Base-by-base conservation (phyloP, 1,140 invertebrate species). In the Drosophila saltans region DNA sequence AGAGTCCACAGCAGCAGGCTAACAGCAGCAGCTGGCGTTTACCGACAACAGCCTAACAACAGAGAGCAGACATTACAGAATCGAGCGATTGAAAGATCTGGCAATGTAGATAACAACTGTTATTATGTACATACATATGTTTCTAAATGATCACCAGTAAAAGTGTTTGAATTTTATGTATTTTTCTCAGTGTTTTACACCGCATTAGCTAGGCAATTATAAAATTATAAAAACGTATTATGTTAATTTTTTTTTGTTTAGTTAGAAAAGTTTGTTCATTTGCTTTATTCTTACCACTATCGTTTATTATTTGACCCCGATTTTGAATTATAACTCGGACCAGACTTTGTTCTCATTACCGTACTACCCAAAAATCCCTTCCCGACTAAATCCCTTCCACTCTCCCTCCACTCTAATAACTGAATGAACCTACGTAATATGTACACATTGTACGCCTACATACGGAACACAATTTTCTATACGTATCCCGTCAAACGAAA, bases 281-380 rank as follows among this genome's bases (percentile, higher is more conserved):
- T 65, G 58, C 26, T 71, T 45, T 62, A 69, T 66, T 40, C 62
- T 79, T 68, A 60, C 43, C 69, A 59, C 43, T 86, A 80, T 75
- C 82, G 72, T 85, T 85, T 81, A 85, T 85, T 78, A 78, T 71
- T 65, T 81, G 78, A 73, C 75, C 81, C 75, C 71, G 78, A 81
- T 81, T 75, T 55, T 39, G 33, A 65, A 30, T 48, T 61, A 45
- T 67, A 63, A 52, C 45, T 64, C 52, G 28, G 75, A 65, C 61
- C 41, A 58, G 28, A 58, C n/a, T 58, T 21, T 58, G 56, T 39
- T 7, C 56, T 16, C 11, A 57, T 57, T 57, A 58, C 30, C 56
- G n/a, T 58, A 16, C n/a, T 9, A 9, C n/a, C n/a, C 40, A n/a
- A 11, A 16, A 16, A 16, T 16, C 16, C 16, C 16, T 16, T 16